Base-by-base conservation (phyloP, 2,888 invertebrate genomes). In the Hypercompe scribonia region DNA sequence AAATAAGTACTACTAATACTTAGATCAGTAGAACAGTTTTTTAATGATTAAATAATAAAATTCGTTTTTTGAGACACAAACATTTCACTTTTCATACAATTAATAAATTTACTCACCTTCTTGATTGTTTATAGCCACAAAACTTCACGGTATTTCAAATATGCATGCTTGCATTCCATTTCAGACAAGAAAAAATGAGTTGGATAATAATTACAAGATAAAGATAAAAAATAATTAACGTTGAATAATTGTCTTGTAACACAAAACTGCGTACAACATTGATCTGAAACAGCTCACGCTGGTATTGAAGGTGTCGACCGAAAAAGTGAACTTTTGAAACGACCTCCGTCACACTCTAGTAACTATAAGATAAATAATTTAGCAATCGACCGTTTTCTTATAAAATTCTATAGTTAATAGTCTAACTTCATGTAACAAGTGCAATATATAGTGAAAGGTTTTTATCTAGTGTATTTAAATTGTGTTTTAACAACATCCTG, bases 221-320 rank as follows among this genome's bases (percentile, higher is more conserved):
- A 7, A 61, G 1, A 61, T 15, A 61, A 61, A 18, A n/a, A 54
- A 54, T n/a, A n/a, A 54, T 54, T 54, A 54, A 54, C 50, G n/a
- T 58, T 61, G 5, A 31, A 61, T 18, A 18, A 31, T 31, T 61
- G 18, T 61, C 31, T 31, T 31, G 15, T 61, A 61, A 31, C 61
- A 61, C 61, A 31, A 61, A 61, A 61, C 61, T 61, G 61, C 31
- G 18, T 31, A 31, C 61, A 18, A 61, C 61, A 61, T 61, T 61
- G 21, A 54, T 93, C 68, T 36, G 33, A 68, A 58, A 15, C 58
- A 39, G 36, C n/a, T 5, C 96, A 91, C 3, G 96, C 95, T 11
- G 96, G 28, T 68, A 68, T 68, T 68, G 68, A 58, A 64, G 70
- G 39, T 24, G 33, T 63, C 63, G n/a, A 39, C 18, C 39, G 58